These are phyloP conservation scores for Edolisoma coerulescens DNA, from an alignment of 2,113 vertebrate genomes.

Conservation along the genomic window DNA sequence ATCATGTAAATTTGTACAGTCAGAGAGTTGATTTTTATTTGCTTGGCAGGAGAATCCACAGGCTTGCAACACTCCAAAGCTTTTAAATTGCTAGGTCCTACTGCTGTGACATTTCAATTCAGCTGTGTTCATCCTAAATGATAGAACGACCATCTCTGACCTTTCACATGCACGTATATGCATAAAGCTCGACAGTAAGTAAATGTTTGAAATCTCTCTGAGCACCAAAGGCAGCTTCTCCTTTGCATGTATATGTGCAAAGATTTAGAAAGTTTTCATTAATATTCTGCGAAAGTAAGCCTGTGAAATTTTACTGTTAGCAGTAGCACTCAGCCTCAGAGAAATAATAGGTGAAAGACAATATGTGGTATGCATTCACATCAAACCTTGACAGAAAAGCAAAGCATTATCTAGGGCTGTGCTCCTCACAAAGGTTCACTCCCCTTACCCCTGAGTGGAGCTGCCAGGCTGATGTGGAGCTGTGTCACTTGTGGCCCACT, in stretches of 20 bases:
- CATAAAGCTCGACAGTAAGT: conserved; percentile 25
- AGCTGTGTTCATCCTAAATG: conserved; percentile 38
- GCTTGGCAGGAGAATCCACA: conserved; percentile 56
- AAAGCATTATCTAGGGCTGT: neutral
- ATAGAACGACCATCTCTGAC: conserved; percentile 48
- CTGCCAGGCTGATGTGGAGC: neutral
- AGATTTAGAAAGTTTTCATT: conserved; percentile 49
- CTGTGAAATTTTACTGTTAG: conserved; percentile 38
- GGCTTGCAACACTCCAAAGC: conserved; percentile 41
- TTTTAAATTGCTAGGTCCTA: conserved; percentile 53
- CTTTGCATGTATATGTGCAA: neutral
- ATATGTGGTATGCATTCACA: neutral
- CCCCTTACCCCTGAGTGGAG: neutral
- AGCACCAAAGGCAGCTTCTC: conserved; percentile 16
- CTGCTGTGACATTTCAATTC: conserved; percentile 66
- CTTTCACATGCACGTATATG: conserved; percentile 23
- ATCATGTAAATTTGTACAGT: conserved; percentile 64
- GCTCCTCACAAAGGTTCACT: neutral
- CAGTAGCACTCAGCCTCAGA: neutral
- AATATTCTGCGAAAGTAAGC: conserved; percentile 40
- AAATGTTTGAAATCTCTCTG: conserved; percentile 53
- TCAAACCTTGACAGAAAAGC: neutral
- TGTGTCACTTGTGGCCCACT: neutral
- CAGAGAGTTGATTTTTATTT: conserved; percentile 50
- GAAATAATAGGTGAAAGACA: conserved; percentile 41